Conservation (phyloP, 2,888 invertebrate species). For the Apodemia arnacis region DNA sequence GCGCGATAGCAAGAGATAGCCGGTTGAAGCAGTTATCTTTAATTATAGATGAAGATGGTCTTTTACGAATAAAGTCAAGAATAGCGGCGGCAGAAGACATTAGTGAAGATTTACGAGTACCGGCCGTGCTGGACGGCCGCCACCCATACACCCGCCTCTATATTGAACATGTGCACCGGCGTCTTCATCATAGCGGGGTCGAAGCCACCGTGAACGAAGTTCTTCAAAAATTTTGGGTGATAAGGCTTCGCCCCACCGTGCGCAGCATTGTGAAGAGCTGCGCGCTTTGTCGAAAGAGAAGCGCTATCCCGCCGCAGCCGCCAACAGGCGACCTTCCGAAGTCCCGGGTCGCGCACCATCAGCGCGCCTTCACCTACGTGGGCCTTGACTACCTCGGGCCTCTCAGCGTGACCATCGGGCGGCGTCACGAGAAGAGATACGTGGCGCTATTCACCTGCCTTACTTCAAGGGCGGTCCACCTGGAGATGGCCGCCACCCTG, state of each 20-base stretch:
- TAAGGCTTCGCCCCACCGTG: too few species aligned
- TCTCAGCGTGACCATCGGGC: not conserved
- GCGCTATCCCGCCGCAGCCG: not conserved
- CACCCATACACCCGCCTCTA: not conserved
- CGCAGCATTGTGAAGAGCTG: too few species aligned
- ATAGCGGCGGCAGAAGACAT: not conserved
- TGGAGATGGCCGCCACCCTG: not conserved
- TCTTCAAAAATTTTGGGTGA: not conserved
- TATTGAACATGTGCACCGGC: not conserved
- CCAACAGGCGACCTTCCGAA: not conserved
- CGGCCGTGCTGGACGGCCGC: not conserved
- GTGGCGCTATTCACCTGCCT: conserved; percentile 12
- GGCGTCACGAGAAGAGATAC: not conserved
- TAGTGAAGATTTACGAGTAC: not conserved
- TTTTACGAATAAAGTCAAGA: not conserved
- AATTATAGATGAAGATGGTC: not conserved
- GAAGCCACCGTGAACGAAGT: not conserved
- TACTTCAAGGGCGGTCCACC: not conserved
- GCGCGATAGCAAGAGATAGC: not conserved
- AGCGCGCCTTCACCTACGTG: not conserved
- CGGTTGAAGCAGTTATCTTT: not conserved
- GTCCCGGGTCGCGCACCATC: not conserved
- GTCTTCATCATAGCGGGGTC: not conserved
- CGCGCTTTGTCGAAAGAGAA: too few species aligned
- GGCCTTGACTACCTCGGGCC: not conserved